Percentiles rank a stretch among this genome's conserved stretches.
Evolutionary conservation across 2,888 invertebrate species (phyloP).

Genomic region (Ormyrus pomaceus): DNA sequence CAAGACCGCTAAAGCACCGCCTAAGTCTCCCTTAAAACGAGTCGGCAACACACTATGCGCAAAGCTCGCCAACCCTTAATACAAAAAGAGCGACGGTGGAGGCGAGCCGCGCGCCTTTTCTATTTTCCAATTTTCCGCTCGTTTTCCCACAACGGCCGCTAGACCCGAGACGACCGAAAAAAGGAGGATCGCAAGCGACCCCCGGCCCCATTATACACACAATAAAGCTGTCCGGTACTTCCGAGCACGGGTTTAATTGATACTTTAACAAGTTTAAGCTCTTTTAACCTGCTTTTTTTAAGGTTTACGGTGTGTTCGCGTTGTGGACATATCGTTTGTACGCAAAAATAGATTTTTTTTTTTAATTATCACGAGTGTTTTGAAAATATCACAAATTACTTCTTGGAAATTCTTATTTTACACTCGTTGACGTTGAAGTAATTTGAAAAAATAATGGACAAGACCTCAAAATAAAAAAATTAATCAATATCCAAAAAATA

Average conservation of each 20-base stretch:
- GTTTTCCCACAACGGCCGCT: constrained; percentile 33
- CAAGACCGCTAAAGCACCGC: constrained; percentile 33
- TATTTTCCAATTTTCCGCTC: constrained; percentile 57
- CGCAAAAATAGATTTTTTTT: too few species aligned
- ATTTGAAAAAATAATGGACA: too few species aligned
- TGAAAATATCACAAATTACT: too few species aligned
- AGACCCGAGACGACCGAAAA: constrained; percentile 20
- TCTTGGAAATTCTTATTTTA: too few species aligned
- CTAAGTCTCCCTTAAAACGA: constrained; percentile 41
- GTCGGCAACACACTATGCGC: constrained; percentile 9
- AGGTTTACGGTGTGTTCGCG: too few species aligned
- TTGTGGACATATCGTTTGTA: too few species aligned
- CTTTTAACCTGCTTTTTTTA: background rate
- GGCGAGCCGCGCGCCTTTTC: constrained; percentile 49
- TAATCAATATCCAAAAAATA: too few species aligned
- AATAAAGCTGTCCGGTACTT: constrained; percentile 10
- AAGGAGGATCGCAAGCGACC: constrained; percentile 14
- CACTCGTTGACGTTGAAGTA: too few species aligned
- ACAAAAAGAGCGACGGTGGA: constrained; percentile 31
- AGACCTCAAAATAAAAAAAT: too few species aligned
- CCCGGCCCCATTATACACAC: constrained; percentile 7
- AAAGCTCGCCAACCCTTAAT: background rate
- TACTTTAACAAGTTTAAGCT: background rate
- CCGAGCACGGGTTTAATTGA: background rate
- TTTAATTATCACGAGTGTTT: too few species aligned